These are phyloP conservation scores for Sarcophaga peregrina DNA, from an alignment of 1,140 invertebrate species.

Conservation along the genomic window DNA sequence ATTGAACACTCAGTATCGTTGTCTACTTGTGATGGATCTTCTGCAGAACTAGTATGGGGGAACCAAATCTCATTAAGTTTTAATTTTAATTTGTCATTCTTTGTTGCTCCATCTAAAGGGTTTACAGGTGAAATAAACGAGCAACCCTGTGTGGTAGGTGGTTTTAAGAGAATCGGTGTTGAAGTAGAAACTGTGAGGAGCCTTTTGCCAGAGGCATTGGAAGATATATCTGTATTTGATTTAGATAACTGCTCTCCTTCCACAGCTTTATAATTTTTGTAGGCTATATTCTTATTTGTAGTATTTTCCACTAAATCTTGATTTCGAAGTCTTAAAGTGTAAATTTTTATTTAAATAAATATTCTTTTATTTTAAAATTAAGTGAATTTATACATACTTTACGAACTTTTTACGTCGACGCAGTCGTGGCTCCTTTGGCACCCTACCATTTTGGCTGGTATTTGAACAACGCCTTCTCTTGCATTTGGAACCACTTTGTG, in stretches of 20 bases:
- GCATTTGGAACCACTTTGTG: constrained; percentile 58
- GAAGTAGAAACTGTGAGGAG: background rate
- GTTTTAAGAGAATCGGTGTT: background rate
- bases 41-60: constrained; percentile 28
- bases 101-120: background rate
- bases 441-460: constrained; percentile 53
- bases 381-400: constrained; percentile 55
- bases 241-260: background rate
- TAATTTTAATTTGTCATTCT: constrained; percentile 28
- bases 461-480: constrained; percentile 61
- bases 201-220: background rate
- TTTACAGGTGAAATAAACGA: background rate
- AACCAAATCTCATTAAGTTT: constrained; percentile 14
- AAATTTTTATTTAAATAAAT: no score
- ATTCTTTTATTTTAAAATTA: no score
- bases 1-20: constrained; percentile 24
- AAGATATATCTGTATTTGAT: background rate
- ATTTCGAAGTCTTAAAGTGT: background rate
- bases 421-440: constrained; percentile 59
- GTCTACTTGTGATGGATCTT: constrained; percentile 23
- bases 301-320: constrained; percentile 1
- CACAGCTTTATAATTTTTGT: background rate
- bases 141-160: background rate
- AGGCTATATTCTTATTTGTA: background rate
- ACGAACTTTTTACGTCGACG: constrained; percentile 60